Evolutionary conservation across 2,113 vertebrate genomes (phyloP).

Genomic region (Phalacrocorax pelagicus): DNA sequence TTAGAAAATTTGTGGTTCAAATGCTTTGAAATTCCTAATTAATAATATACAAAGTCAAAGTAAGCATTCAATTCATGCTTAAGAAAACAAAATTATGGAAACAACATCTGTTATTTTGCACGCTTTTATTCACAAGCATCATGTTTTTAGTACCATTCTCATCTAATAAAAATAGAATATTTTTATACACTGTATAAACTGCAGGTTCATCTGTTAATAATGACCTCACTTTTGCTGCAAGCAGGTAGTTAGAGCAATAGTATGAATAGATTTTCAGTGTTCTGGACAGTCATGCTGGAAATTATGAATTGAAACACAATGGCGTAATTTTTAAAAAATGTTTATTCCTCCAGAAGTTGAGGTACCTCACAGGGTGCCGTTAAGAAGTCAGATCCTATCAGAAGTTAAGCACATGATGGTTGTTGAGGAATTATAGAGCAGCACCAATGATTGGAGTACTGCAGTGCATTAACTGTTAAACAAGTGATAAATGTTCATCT

Average conservation of each 20-base stretch:
- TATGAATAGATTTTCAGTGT: background rate
- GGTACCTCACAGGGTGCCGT: background rate
- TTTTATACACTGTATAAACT: background rate
- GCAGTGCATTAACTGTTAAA: constrained; percentile 45
- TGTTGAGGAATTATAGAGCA: background rate
- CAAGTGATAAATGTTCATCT: constrained; percentile 44
- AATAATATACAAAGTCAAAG: constrained; percentile 18
- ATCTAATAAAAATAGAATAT: constrained; percentile 9
- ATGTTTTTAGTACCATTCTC: background rate
- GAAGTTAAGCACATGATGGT: background rate
- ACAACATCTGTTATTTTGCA: constrained; percentile 13
- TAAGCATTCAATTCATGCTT: background rate
- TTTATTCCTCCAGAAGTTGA: background rate
- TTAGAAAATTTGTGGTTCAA: background rate
- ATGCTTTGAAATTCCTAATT: background rate
- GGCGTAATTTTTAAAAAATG: background rate
- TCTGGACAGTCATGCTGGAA: background rate
- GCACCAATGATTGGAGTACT: background rate
- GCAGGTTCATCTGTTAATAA: background rate
- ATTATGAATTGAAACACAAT: background rate
- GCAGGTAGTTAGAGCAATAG: background rate
- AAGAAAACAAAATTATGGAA: constrained; percentile 12
- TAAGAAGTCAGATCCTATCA: constrained; percentile 14
- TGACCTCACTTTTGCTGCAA: background rate
- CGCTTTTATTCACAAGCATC: background rate